Conservation (phyloP, 2,888 invertebrate species). For the Eupeodes latifasciatus region DNA sequence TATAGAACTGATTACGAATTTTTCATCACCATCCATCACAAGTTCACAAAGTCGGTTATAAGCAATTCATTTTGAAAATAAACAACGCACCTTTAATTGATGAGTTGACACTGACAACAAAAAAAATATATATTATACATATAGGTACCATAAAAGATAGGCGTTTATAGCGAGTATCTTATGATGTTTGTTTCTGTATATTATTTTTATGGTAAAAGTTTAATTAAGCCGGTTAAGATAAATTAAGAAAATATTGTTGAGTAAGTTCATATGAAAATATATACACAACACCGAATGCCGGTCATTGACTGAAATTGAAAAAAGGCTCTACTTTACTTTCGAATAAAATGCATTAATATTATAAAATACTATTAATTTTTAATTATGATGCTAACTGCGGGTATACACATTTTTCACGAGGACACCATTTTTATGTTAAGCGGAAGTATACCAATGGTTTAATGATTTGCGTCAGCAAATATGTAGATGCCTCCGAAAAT, state of each 20-base stretch:
- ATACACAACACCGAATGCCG: not conserved
- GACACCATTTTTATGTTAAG: not conserved
- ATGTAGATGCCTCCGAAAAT: too few species aligned
- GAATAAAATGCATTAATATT: not conserved
- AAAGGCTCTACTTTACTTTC: not conserved
- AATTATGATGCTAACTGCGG: not conserved
- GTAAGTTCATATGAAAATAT: not conserved
- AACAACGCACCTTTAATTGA: conserved; percentile 42
- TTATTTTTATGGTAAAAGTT: not conserved
- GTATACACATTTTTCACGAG: conserved; percentile 19
- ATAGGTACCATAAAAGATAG: conserved; percentile 10
- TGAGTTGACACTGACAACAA: conserved; percentile 15
- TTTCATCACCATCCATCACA: conserved; percentile 27
- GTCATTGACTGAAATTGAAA: conserved; percentile 27
- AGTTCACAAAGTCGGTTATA: not conserved
- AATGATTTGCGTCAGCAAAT: too few species aligned
- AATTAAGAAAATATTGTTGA: not conserved
- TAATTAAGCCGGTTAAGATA: conserved; percentile 9
- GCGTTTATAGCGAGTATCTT: not conserved
- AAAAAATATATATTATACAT: not conserved
- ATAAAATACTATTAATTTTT: not conserved
- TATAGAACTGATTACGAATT: conserved; percentile 7
- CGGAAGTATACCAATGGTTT: not conserved
- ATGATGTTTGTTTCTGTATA: not conserved
- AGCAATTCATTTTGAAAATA: conserved; percentile 23